phyloP scores from a whole-genome alignment of 2,797 vertebrate genomes.

The Hybognathus amarus region DNA sequence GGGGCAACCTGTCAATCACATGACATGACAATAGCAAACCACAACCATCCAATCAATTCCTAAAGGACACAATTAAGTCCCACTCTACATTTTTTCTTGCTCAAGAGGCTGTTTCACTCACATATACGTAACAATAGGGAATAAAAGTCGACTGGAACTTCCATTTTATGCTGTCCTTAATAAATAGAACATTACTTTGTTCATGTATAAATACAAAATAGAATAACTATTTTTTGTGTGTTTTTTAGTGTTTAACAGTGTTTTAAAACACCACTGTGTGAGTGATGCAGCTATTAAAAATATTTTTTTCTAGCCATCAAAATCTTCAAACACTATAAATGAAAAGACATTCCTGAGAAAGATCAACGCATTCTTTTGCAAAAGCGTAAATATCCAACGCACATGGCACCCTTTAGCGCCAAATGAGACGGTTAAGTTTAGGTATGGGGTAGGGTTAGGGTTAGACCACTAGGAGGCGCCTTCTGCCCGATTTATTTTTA shows the following conservation, averaged over 20 bases:
- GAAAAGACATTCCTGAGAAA: background rate
- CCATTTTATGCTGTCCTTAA: background rate
- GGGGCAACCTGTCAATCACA: background rate
- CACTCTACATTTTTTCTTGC: background rate
- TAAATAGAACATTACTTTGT: background rate
- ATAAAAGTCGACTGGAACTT: too few species aligned
- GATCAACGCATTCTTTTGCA: too few species aligned
- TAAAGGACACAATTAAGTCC: background rate
- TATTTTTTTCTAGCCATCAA: constrained; percentile 3
- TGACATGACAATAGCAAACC: background rate
- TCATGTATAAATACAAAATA: background rate
- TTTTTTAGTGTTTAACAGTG: too few species aligned
- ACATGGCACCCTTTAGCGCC: too few species aligned
- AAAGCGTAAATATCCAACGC: too few species aligned
- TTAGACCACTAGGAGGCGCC: too few species aligned
- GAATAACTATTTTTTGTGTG: background rate
- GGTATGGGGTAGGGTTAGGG: too few species aligned
- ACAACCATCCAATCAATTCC: background rate
- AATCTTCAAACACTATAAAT: constrained; percentile 21
- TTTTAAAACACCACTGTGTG: background rate
- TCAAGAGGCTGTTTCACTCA: background rate
- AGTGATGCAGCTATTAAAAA: constrained; percentile 8
- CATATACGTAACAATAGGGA: background rate
- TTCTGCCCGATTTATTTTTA: too few species aligned
- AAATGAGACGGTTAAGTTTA: too few species aligned